phyloP scores from a whole-genome alignment of 2,888 invertebrate species.

The Eristalis arbustorum region DNA sequence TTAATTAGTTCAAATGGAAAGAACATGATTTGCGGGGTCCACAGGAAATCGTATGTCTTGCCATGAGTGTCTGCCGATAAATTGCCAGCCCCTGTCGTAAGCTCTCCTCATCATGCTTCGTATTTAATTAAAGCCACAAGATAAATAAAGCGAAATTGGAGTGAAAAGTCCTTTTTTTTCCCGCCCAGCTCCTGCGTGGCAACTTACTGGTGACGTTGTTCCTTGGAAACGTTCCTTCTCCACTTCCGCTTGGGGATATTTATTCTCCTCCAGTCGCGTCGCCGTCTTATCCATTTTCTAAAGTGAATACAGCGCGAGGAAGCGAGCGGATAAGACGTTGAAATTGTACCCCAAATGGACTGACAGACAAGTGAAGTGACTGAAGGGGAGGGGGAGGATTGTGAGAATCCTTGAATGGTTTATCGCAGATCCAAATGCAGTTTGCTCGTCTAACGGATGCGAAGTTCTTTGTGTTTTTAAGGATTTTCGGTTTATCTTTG shows the following conservation, averaged over 20 bases:
- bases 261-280: background rate
- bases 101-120: background rate
- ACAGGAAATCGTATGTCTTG: conserved; percentile 14
- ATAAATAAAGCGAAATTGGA: conserved; percentile 47
- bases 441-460: background rate
- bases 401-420: conserved; percentile 33
- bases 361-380: background rate
- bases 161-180: background rate
- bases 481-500: conserved; percentile 38
- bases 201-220: conserved; percentile 4
- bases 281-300: conserved; percentile 17
- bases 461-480: conserved; percentile 3
- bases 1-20: conserved; percentile 31
- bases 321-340: conserved; percentile 1
- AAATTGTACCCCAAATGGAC: conserved; percentile 3
- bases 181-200: background rate
- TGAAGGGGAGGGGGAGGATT: background rate
- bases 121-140: conserved; percentile 42
- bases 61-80: background rate
- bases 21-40: background rate
- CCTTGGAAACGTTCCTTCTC: background rate
- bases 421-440: conserved; percentile 21
- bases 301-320: background rate
- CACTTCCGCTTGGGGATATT: conserved; percentile 1
- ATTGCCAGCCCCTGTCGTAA: conserved; percentile 1